Evolutionary conservation across 2,113 vertebrate genomes (phyloP).

Genomic region (Psilopogon haemacephalus): DNA sequence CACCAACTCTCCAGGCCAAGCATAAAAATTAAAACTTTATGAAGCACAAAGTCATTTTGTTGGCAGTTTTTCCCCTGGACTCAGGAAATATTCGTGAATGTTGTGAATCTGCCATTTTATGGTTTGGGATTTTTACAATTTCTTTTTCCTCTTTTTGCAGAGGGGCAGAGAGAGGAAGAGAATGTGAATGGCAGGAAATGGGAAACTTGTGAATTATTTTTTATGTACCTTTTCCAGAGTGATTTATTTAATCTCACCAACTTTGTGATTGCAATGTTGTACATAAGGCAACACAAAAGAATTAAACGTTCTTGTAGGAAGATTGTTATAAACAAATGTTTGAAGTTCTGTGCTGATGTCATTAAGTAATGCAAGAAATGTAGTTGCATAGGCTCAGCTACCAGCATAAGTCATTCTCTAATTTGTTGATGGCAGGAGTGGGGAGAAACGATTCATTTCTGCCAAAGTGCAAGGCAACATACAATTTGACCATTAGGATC

Average conservation of each 20-base stretch:
- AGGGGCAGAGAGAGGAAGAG: background rate
- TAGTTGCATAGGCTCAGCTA: conserved; percentile 4
- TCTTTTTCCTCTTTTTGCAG: conserved; percentile 9
- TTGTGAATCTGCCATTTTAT: conserved; percentile 46
- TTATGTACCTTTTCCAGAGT: background rate
- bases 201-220: background rate
- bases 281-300: background rate
- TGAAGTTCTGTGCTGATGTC: background rate
- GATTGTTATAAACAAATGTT: background rate
- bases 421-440: background rate
- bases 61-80: conserved; percentile 40
- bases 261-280: background rate
- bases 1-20: background rate
- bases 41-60: conserved; percentile 6
- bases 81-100: conserved; percentile 37
- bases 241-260: background rate
- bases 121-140: conserved; percentile 29
- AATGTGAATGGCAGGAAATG: conserved; percentile 4
- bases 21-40: conserved; percentile 15
- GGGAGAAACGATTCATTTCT: background rate
- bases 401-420: conserved; percentile 6
- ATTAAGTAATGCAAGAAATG: background rate
- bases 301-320: background rate
- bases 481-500: conserved; percentile 15
- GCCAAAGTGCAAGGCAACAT: background rate